Evolutionary conservation across 2,113 vertebrate genomes (phyloP).

Genomic region (Danionella cerebrum): DNA sequence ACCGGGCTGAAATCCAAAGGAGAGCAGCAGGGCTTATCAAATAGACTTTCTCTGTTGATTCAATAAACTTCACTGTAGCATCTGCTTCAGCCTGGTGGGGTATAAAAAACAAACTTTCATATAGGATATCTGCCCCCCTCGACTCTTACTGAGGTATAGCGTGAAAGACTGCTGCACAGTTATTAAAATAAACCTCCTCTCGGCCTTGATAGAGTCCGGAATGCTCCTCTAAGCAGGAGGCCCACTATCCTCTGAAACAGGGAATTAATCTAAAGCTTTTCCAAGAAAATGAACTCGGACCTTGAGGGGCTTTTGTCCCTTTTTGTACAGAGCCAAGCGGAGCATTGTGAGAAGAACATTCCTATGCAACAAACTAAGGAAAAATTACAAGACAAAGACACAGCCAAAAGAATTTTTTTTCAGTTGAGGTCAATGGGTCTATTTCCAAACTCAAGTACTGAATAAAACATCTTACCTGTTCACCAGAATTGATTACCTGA

Average conservation of each 20-base stretch:
- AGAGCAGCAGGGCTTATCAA: too few species aligned
- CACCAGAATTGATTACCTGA: too few species aligned
- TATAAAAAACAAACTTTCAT: constrained; percentile 22
- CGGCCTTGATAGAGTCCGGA: constrained; percentile 4
- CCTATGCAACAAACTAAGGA: not conserved
- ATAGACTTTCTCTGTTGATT: too few species aligned
- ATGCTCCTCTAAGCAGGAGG: not conserved
- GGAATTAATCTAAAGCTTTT: not conserved
- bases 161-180: not conserved
- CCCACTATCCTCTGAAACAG: not conserved
- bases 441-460: too few species aligned
- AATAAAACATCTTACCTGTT: too few species aligned
- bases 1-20: constrained; percentile 1
- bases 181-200: not conserved
- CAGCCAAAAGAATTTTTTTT: too few species aligned
- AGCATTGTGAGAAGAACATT: not conserved
- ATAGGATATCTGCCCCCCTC: not conserved
- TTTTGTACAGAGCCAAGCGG: not conserved
- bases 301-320: not conserved
- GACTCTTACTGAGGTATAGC: not conserved
- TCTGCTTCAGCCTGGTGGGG: not conserved
- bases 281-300: not conserved
- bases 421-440: too few species aligned
- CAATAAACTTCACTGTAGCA: not conserved
- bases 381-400: not conserved